Percentiles rank a stretch among this genome's conserved stretches.
These are phyloP conservation scores for Ips nitidus DNA, from an alignment of 1,140 invertebrate species.

Conservation along the genomic window DNA sequence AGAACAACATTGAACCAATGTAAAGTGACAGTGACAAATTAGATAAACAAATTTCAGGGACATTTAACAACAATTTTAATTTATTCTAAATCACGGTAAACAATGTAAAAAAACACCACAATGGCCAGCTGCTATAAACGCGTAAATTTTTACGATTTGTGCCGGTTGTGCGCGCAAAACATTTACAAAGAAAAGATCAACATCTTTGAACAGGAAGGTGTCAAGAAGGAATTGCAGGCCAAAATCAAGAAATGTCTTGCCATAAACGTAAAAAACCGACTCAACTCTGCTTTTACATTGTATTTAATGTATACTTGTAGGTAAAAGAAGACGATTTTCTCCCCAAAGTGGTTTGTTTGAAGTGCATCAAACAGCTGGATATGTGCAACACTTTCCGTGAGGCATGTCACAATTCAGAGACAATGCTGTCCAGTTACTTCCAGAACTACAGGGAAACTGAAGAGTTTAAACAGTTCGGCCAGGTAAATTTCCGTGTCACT, in stretches of 20 bases:
- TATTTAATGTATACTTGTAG: constrained; percentile 52
- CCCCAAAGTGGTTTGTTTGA: constrained; percentile 69
- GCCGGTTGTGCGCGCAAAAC: constrained; percentile 67
- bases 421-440: constrained; percentile 68
- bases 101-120: not conserved
- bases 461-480: constrained; percentile 65
- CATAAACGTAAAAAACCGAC: constrained; percentile 57
- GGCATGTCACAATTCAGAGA: constrained; percentile 66
- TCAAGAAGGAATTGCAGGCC: constrained; percentile 61
- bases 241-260: constrained; percentile 68
- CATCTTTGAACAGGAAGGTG: constrained; percentile 67
- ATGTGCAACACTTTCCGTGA: constrained; percentile 63
- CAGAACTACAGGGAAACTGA: constrained; percentile 62
- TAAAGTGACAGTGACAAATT: no score
- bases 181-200: constrained; percentile 64
- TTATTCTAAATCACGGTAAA: no score
- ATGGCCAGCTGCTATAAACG: constrained; percentile 66
- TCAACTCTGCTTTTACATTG: not conserved
- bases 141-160: constrained; percentile 71
- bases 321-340: constrained; percentile 68
- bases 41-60: no score
- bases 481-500: constrained; percentile 50
- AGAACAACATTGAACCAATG: no score
- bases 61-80: no score
- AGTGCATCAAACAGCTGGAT: constrained; percentile 65